These are phyloP conservation scores for Acrocephalus kingi DNA, from an alignment of 2,113 vertebrate species.

Conservation along the genomic window DNA sequence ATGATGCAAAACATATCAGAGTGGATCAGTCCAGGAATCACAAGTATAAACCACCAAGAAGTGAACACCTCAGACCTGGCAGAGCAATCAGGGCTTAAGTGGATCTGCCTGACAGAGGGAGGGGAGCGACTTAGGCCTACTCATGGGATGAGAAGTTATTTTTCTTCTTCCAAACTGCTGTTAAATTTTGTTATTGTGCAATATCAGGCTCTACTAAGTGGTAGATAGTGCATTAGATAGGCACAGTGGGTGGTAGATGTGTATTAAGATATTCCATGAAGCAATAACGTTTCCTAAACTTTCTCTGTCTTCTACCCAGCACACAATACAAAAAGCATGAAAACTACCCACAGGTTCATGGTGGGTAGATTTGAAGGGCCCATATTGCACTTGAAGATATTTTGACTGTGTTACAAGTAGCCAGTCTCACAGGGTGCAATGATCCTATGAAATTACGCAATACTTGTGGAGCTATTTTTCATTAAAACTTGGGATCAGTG, in stretches of 20 bases:
- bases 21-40: neutral
- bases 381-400: neutral
- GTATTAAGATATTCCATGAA: constrained; percentile 42
- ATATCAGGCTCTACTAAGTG: constrained; percentile 1
- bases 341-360: neutral
- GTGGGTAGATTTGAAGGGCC: neutral
- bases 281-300: constrained; percentile 43
- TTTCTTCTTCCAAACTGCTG: neutral
- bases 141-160: neutral
- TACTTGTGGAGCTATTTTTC: neutral
- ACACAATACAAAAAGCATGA: neutral
- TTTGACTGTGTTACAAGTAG: neutral
- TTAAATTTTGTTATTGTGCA: constrained; percentile 27
- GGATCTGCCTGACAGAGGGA: neutral
- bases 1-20: neutral
- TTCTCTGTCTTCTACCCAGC: neutral
- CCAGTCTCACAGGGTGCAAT: neutral
- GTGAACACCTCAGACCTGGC: neutral
- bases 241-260: constrained; percentile 53
- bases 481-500: neutral
- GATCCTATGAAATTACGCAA: neutral
- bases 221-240: constrained; percentile 53
- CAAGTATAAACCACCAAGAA: neutral
- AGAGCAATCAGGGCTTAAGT: neutral
- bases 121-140: neutral